Evolutionary conservation across 2,888 invertebrate species (phyloP).

Genomic region (Atethmia centrago): DNA sequence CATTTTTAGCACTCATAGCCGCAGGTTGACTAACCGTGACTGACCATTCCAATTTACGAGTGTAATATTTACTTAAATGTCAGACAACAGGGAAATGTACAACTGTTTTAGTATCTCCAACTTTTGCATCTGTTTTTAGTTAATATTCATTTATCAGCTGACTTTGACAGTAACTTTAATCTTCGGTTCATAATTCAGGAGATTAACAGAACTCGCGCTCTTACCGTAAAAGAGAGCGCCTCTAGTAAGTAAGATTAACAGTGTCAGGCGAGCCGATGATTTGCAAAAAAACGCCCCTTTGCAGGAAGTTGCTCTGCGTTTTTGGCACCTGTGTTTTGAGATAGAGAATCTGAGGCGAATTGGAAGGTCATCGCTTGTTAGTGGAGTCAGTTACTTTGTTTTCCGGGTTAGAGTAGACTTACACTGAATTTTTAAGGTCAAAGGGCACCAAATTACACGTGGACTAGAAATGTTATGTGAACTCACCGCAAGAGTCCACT

Average conservation of each 20-base stretch:
- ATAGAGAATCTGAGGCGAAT: neutral
- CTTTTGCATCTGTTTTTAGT: slow-evolving; percentile 7
- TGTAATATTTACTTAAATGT: slow-evolving; percentile 56
- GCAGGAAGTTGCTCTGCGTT: slow-evolving; percentile 53
- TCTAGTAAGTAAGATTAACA: slow-evolving; percentile 74
- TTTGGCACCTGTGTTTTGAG: slow-evolving; percentile 24
- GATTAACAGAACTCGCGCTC: slow-evolving; percentile 61
- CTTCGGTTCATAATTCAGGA: slow-evolving; percentile 43
- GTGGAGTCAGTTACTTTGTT: slow-evolving; percentile 4
- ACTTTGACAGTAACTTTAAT: slow-evolving; percentile 37
- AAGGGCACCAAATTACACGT: neutral
- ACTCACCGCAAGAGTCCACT: too few relatives aligned
- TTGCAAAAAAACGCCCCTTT: slow-evolving; percentile 63
- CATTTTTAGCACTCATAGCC: slow-evolving; percentile 49
- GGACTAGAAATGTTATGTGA: neutral
- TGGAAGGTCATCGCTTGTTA: slow-evolving; percentile 8
- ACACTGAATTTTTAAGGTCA: neutral
- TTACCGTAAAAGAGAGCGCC: slow-evolving; percentile 47
- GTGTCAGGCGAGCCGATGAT: slow-evolving; percentile 69
- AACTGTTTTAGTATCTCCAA: slow-evolving; percentile 32
- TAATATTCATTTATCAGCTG: slow-evolving; percentile 29
- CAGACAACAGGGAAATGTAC: slow-evolving; percentile 44
- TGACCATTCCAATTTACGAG: slow-evolving; percentile 56
- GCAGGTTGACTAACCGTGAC: slow-evolving; percentile 62
- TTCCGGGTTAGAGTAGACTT: neutral